Percentiles rank a stretch among this genome's conserved stretches.
Evolutionary conservation across 2,113 vertebrate species (phyloP).

Genomic region (Eublepharis macularius): DNA sequence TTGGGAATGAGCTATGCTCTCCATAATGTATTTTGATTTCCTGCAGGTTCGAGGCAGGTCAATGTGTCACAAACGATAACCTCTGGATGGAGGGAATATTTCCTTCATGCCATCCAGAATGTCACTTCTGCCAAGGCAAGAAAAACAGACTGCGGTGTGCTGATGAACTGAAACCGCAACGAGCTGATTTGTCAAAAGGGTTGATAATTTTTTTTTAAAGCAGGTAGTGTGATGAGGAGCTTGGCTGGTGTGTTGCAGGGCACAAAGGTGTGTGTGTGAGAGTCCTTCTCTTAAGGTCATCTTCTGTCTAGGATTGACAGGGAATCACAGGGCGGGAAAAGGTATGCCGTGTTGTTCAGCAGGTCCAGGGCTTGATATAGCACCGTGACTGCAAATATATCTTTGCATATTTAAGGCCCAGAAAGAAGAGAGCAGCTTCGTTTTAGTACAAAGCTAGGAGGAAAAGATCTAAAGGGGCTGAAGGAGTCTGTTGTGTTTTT

Average conservation of each 20-base stretch:
- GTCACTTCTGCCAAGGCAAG: not conserved
- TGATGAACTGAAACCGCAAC: not conserved
- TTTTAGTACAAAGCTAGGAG: not conserved
- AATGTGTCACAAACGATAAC: constrained; percentile 22
- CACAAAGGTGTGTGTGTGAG: not conserved
- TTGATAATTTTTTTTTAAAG: not conserved
- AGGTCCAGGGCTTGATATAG: not conserved
- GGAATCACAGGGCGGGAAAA: not conserved
- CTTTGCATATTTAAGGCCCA: not conserved
- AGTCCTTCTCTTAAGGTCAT: not conserved
- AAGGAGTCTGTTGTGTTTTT: no score
- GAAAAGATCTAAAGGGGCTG: not conserved
- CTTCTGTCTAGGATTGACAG: not conserved
- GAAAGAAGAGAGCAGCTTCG: not conserved
- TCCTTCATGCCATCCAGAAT: not conserved
- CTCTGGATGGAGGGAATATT: constrained; percentile 14
- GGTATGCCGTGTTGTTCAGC: not conserved
- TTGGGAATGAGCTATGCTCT: constrained; percentile 6
- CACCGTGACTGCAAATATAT: not conserved
- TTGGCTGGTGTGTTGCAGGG: not conserved
- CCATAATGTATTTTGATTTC: constrained; percentile 24
- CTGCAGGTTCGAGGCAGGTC: constrained; percentile 54
- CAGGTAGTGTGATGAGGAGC: no score
- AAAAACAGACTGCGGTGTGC: not conserved
- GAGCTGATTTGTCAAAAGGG: constrained; percentile 18